Conservation (phyloP, 2,113 vertebrate genomes). For the Corythornis madagascariensis region DNA sequence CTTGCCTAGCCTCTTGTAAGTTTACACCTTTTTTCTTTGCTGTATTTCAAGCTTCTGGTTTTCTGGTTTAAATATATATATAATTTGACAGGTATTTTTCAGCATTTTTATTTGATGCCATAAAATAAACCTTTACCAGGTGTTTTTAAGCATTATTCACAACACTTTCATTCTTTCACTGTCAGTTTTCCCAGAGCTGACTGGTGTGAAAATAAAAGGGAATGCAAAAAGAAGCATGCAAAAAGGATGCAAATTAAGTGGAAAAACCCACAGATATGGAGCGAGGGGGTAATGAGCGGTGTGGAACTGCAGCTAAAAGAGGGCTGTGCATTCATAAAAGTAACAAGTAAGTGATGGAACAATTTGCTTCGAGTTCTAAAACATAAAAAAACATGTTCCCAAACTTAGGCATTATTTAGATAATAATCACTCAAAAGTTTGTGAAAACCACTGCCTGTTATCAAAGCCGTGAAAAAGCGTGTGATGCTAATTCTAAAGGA, state of each 20-base stretch:
- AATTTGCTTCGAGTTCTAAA: neutral
- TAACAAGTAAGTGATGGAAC: neutral
- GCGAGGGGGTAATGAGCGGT: neutral
- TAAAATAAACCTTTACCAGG: slow-evolving; percentile 58
- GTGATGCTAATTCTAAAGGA: neutral
- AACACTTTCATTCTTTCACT: slow-evolving; percentile 6
- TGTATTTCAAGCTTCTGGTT: slow-evolving; percentile 40
- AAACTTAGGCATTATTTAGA: neutral
- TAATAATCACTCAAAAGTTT: neutral
- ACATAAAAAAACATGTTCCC: neutral
- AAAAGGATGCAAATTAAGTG: neutral
- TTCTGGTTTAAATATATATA: neutral
- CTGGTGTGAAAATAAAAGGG: neutral
- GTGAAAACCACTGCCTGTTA: neutral
- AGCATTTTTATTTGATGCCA: slow-evolving; percentile 50
- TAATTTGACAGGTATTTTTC: slow-evolving; percentile 48
- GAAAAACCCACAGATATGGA: neutral
- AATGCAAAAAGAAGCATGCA: neutral
- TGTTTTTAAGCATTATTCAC: slow-evolving; percentile 1
- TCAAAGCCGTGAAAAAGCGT: neutral
- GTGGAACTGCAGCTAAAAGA: neutral
- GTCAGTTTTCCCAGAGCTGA: slow-evolving; percentile 1
- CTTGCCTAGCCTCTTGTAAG: slow-evolving; percentile 50
- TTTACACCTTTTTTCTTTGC: slow-evolving; percentile 16
- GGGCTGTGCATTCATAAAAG: neutral